Evolutionary conservation across 2,797 vertebrate species (phyloP).

Genomic region (Triplophysa bombifrons): DNA sequence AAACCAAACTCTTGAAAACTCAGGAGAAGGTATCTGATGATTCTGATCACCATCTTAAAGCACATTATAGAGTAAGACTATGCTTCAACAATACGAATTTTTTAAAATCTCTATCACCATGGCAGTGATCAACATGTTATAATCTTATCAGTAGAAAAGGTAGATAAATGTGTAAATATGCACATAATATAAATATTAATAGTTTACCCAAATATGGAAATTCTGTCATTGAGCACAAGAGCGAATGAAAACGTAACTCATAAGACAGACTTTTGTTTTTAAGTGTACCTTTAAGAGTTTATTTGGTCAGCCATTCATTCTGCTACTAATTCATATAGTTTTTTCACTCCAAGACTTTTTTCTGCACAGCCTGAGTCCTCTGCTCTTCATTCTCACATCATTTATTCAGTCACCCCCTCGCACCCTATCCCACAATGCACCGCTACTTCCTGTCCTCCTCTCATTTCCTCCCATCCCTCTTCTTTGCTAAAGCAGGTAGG

Average conservation of each 20-base stretch:
- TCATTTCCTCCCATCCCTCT: slow-evolving; percentile 5
- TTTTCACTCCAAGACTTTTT: not conserved
- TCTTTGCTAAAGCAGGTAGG: slow-evolving; percentile 37
- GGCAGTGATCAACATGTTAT: not conserved
- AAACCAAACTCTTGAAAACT: slow-evolving; percentile 6
- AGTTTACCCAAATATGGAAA: not conserved
- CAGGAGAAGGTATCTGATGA: not conserved
- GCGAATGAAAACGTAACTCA: not conserved
- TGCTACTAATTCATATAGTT: not conserved
- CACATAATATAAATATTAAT: not conserved
- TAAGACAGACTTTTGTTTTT: not conserved
- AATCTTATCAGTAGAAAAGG: not conserved
- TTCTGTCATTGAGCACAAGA: not conserved
- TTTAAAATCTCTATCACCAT: not conserved
- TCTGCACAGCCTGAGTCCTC: slow-evolving; percentile 26
- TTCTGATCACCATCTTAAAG: not conserved
- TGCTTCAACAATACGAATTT: not conserved
- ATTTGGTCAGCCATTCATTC: not conserved
- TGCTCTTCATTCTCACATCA: slow-evolving; percentile 11
- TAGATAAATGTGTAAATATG: not conserved
- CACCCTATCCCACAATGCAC: not conserved
- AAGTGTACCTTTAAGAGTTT: not conserved
- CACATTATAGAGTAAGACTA: not conserved
- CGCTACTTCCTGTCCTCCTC: slow-evolving; percentile 12
- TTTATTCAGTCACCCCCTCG: not conserved